Evolutionary conservation across 1,140 invertebrate species (phyloP).

Genomic region (Melipona quadrifasciata): DNA sequence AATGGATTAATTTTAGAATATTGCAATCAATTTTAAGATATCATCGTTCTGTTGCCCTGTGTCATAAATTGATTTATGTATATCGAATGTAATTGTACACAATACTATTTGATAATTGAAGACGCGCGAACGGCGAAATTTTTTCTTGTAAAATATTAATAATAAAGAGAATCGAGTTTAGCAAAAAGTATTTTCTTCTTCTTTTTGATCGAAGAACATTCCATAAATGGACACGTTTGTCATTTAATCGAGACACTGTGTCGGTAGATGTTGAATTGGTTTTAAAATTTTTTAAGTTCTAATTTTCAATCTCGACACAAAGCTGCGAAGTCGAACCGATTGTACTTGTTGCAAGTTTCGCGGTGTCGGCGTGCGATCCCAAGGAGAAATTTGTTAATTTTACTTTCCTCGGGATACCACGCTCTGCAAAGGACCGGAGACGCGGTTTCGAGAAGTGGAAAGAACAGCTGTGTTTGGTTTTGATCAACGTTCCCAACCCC

Average conservation of each 20-base stretch:
- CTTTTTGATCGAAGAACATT: too few relatives aligned
- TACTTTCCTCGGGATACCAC: not conserved
- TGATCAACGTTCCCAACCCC: not conserved
- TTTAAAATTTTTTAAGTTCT: too few relatives aligned
- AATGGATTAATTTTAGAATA: too few relatives aligned
- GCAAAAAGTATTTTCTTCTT: too few relatives aligned
- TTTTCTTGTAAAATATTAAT: not conserved
- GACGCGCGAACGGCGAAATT: not conserved
- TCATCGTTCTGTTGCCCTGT: too few relatives aligned
- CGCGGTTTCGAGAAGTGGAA: not conserved
- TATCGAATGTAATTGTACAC: not conserved
- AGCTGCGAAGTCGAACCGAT: too few relatives aligned
- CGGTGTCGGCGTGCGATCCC: not conserved
- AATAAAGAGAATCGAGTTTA: too few relatives aligned
- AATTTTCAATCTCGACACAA: too few relatives aligned
- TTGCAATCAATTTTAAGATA: too few relatives aligned
- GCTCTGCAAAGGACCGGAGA: not conserved
- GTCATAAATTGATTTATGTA: not conserved
- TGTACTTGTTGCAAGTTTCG: not conserved
- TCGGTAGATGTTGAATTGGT: too few relatives aligned
- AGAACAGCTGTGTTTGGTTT: conserved; percentile 11
- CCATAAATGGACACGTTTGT: too few relatives aligned
- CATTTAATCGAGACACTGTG: too few relatives aligned
- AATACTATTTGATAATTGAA: not conserved
- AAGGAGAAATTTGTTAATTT: not conserved